A percentile compares a stretch with the other conserved stretches of the same genome.
Conservation (phyloP, 2,888 invertebrate species). For the Drosophila nr. fundita region DNA sequence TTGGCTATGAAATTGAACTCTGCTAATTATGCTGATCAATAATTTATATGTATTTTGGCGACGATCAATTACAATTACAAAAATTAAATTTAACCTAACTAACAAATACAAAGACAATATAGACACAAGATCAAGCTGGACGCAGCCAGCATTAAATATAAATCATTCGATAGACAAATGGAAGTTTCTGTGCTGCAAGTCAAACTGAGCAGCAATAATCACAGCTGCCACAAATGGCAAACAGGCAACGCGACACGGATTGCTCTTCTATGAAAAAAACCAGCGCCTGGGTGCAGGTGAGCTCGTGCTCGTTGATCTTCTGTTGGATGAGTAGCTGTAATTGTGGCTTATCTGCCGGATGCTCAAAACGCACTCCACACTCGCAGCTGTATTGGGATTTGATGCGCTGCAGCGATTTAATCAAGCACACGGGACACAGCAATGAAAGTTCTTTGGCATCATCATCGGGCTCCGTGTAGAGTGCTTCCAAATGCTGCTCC, state of each 20-base stretch:
- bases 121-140: constrained; percentile 12
- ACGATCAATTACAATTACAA: neutral
- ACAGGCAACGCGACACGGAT: constrained; percentile 54
- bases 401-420: constrained; percentile 49
- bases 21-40: neutral
- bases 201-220: constrained; percentile 80
- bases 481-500: constrained; percentile 72
- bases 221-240: constrained; percentile 78
- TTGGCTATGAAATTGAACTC: too few species aligned
- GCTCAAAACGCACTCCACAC: constrained; percentile 83
- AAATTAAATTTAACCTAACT: neutral
- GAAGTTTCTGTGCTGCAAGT: neutral
- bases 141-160: constrained; percentile 34
- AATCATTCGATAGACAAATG: neutral
- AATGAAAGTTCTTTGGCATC: constrained; percentile 67
- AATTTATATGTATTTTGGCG: neutral
- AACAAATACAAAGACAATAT: neutral
- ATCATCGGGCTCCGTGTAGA: constrained; percentile 84
- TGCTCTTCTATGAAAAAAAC: constrained; percentile 75
- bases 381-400: constrained; percentile 78
- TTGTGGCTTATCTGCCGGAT: constrained; percentile 44
- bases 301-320: constrained; percentile 69
- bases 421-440: constrained; percentile 87
- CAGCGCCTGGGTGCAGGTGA: constrained; percentile 65
- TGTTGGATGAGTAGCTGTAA: constrained; percentile 55